phyloP scores from a whole-genome alignment of 2,113 vertebrate species.

The Pleuronectes platessa region DNA sequence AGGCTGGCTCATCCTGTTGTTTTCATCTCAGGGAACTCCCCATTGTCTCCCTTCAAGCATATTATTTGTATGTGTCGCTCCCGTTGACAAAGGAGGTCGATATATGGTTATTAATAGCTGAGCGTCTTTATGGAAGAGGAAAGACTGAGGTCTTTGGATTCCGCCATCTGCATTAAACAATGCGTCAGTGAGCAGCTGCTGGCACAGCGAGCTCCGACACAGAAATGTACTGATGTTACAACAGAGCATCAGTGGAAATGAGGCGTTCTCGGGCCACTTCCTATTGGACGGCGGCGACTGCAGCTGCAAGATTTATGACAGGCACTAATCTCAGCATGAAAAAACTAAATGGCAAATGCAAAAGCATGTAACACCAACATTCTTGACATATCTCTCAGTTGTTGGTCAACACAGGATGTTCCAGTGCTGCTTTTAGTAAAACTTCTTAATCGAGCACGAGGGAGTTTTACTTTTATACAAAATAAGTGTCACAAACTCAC shows the following conservation, averaged over 20 bases:
- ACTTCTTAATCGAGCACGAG: conserved; percentile 26
- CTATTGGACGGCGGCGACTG: conserved; percentile 49
- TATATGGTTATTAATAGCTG: conserved; percentile 83
- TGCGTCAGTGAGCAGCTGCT: conserved; percentile 75
- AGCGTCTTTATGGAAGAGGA: conserved; percentile 78
- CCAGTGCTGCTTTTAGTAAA: conserved; percentile 13
- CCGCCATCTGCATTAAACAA: conserved; percentile 82
- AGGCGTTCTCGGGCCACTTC: conserved; percentile 38
- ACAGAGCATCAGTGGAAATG: conserved; percentile 52
- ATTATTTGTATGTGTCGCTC: conserved; percentile 77
- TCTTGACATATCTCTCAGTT: conserved; percentile 41
- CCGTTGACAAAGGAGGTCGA: conserved; percentile 79
- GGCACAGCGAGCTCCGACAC: conserved; percentile 48
- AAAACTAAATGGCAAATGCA: conserved; percentile 34
- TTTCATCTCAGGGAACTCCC: conserved; percentile 74
- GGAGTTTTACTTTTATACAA: conserved; percentile 29
- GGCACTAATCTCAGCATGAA: conserved; percentile 41
- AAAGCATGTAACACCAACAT: conserved; percentile 30
- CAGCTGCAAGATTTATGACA: conserved; percentile 43
- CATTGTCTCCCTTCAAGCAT: conserved; percentile 73
- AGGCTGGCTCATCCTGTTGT: conserved; percentile 80
- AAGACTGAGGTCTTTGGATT: conserved; percentile 77
- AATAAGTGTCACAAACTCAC: conserved; percentile 6
- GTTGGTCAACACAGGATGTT: conserved; percentile 21
- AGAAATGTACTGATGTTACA: conserved; percentile 45